Evolutionary conservation across 2,113 vertebrate genomes (phyloP).

Genomic region (Tyrannus savana): DNA sequence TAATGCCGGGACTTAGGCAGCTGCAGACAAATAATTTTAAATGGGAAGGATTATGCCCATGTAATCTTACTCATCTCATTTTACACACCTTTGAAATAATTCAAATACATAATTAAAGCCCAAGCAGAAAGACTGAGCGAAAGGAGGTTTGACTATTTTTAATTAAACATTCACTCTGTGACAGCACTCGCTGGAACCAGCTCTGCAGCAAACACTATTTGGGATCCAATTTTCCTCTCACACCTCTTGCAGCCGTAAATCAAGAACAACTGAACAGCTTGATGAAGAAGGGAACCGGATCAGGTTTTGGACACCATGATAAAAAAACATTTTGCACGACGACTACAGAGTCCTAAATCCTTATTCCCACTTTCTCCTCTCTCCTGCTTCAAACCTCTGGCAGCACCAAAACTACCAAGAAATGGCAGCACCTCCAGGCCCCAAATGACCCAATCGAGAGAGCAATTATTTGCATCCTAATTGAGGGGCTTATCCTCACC

Average conservation of each 20-base stretch:
- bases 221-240: neutral
- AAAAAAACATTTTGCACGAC: neutral
- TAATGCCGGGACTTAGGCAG: slow-evolving; percentile 7
- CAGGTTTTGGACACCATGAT: accelerated
- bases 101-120: neutral
- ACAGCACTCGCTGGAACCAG: neutral
- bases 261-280: neutral
- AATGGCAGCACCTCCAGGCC: slow-evolving; percentile 30
- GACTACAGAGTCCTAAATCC: neutral
- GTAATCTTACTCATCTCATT: neutral
- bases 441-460: neutral
- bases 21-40: slow-evolving; percentile 31
- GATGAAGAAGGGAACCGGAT: neutral
- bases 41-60: neutral
- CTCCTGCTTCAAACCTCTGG: neutral
- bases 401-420: neutral
- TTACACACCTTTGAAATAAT: neutral
- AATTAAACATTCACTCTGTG: neutral
- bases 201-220: neutral
- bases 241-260: neutral
- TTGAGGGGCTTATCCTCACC: slow-evolving; percentile 52
- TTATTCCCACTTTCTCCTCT: neutral
- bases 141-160: neutral
- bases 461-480: slow-evolving; percentile 64
- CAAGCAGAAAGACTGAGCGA: neutral